These are phyloP conservation scores for Actinernus sp. DNA, from an alignment of 92 coral and sea anemone genomes.

Conservation along the genomic window DNA sequence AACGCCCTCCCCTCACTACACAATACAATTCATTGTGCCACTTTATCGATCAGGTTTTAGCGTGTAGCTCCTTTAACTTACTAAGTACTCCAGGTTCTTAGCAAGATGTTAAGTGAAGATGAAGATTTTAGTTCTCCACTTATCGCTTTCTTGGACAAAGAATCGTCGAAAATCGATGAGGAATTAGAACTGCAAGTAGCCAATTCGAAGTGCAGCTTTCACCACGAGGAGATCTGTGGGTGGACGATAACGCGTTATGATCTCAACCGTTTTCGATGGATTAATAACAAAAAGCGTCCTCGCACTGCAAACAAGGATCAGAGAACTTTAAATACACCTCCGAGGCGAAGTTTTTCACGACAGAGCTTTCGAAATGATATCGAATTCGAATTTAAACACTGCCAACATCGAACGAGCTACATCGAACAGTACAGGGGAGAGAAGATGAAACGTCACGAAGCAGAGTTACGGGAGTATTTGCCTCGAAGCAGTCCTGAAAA, in stretches of 20 bases:
- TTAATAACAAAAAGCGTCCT: conserved; percentile 1
- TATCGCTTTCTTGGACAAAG: conserved; percentile 27
- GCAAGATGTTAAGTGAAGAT: conserved; percentile 5
- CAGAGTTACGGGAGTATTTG: conserved; percentile 36
- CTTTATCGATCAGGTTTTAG: too few relatives aligned
- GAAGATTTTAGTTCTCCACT: conserved; percentile 19
- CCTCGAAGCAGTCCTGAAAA: neutral
- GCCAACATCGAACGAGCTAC: conserved; percentile 36
- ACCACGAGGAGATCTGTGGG: conserved; percentile 32
- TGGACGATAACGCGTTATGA: conserved; percentile 31
- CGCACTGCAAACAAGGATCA: conserved; percentile 22
- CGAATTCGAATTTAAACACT: conserved; percentile 54
- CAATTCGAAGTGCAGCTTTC: conserved; percentile 20
- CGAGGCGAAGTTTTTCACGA: conserved; percentile 7
- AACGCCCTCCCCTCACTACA: too few relatives aligned
- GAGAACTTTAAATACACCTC: neutral
- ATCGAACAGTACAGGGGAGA: conserved; percentile 67
- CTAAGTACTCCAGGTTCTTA: too few relatives aligned
- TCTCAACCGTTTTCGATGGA: conserved; percentile 22
- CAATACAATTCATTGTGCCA: too few relatives aligned
- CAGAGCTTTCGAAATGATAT: conserved; percentile 13
- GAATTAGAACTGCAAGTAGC: conserved; percentile 11
- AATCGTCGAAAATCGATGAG: conserved; percentile 34
- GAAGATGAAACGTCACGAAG: conserved; percentile 35
- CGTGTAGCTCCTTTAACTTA: too few relatives aligned